These are phyloP conservation scores for Hozukius guyotensis DNA, from an alignment of 2,797 vertebrate genomes.

Conservation along the genomic window DNA sequence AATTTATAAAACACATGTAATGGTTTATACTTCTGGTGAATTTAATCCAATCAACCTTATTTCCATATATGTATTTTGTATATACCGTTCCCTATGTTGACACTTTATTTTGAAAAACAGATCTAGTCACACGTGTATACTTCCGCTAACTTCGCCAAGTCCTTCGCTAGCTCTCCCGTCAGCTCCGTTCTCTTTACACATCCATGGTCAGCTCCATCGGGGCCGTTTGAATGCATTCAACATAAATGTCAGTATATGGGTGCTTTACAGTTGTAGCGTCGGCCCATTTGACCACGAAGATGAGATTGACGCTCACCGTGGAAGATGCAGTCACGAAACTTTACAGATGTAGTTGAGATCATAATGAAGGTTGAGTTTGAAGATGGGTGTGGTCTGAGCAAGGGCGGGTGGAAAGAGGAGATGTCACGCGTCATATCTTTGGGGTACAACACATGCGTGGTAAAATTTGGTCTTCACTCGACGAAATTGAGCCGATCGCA, in stretches of 20 bases:
- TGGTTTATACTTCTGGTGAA: not conserved
- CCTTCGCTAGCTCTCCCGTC: no score
- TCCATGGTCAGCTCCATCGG: no score
- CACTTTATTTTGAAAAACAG: not conserved
- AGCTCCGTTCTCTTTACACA: no score
- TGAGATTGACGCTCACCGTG: not conserved
- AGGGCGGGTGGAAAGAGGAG: no score
- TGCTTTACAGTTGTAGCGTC: not conserved
- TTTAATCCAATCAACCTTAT: not conserved
- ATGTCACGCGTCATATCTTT: no score
- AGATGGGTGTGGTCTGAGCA: no score
- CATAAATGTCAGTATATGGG: not conserved
- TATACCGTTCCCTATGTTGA: not conserved
- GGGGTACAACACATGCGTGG: no score
- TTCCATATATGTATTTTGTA: not conserved
- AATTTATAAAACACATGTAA: not conserved
- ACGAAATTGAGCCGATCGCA: no score
- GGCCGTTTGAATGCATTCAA: not conserved
- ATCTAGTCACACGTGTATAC: not conserved
- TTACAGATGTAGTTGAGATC: no score
- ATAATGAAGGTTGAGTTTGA: no score
- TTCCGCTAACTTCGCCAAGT: no score
- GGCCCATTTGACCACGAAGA: not conserved
- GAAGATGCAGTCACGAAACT: not conserved
- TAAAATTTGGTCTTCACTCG: no score